These are phyloP conservation scores for Tympanuchus pallidicinctus DNA, from an alignment of 2,113 vertebrate genomes.

Conservation along the genomic window DNA sequence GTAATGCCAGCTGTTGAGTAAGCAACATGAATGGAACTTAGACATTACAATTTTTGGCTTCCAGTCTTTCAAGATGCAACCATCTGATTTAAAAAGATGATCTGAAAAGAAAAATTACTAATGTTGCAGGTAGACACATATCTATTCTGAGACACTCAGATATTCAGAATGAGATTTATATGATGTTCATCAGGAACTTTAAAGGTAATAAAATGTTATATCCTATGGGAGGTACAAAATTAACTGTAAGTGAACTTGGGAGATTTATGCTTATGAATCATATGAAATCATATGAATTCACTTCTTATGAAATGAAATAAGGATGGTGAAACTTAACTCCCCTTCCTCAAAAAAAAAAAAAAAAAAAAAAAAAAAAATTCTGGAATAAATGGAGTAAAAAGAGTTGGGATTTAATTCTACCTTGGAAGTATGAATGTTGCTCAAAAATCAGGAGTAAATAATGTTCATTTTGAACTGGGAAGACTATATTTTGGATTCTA, in stretches of 20 bases:
- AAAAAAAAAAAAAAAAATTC: not conserved
- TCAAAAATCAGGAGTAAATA: not conserved
- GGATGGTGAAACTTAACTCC: not conserved
- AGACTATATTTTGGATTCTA: not conserved
- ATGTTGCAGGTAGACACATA: slow-evolving; percentile 32
- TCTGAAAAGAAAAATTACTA: slow-evolving; percentile 51
- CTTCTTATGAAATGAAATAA: not conserved
- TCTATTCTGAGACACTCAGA: not conserved
- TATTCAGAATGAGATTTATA: slow-evolving; percentile 10
- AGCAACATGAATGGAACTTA: slow-evolving; percentile 52
- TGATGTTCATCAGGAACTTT: slow-evolving; percentile 34
- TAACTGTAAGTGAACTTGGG: not conserved
- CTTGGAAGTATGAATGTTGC: not conserved
- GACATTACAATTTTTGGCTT: slow-evolving; percentile 54
- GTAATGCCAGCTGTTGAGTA: slow-evolving; percentile 63
- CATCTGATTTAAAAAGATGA: slow-evolving; percentile 44
- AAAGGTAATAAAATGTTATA: slow-evolving; percentile 37
- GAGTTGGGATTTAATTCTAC: not conserved
- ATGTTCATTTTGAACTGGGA: not conserved
- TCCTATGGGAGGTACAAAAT: not conserved
- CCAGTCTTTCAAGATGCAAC: slow-evolving; percentile 39
- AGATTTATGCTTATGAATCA: not conserved
- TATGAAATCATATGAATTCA: not conserved
- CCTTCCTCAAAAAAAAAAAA: not conserved
- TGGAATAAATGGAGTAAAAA: not conserved